Conservation (phyloP, 2,888 invertebrate genomes). For the Muschampia plurimacula region DNA sequence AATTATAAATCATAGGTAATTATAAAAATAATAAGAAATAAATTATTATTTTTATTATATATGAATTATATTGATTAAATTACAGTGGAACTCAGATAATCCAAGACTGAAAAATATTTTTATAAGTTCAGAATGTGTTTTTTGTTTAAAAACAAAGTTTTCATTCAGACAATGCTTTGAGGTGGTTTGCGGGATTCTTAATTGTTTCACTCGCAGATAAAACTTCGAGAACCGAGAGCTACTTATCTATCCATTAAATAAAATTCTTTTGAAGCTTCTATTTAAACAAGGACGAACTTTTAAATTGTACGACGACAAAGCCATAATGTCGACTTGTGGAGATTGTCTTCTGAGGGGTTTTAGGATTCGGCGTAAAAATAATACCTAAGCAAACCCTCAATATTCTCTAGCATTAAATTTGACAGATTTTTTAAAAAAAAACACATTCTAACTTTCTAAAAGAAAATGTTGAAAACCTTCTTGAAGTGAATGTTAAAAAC, state of each 20-base stretch:
- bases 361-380: conserved; percentile 7
- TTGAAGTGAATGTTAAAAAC: no score
- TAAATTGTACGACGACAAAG: conserved; percentile 16
- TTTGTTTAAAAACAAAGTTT: conserved; percentile 10
- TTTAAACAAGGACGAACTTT: conserved; percentile 11
- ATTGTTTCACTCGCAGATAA: conserved; percentile 14
- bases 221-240: conserved; percentile 8
- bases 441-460: no score
- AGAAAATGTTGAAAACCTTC: no score
- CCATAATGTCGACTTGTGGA: conserved; percentile 7
- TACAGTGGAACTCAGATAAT: no score
- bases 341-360: conserved; percentile 6
- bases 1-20: no score
- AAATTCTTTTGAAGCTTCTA: conserved; percentile 22
- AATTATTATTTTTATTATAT: no score
- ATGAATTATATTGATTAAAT: no score
- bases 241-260: conserved; percentile 17
- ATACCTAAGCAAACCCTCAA: background rate
- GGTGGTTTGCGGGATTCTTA: conserved; percentile 16
- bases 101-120: background rate
- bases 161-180: conserved; percentile 25
- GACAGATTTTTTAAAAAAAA: no score
- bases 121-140: background rate
- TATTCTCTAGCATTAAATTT: background rate
- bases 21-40: no score